A percentile compares a stretch with the other conserved stretches of the same genome.
Conservation (phyloP, 2,113 vertebrate species). For the Delphinapterus leucas region DNA sequence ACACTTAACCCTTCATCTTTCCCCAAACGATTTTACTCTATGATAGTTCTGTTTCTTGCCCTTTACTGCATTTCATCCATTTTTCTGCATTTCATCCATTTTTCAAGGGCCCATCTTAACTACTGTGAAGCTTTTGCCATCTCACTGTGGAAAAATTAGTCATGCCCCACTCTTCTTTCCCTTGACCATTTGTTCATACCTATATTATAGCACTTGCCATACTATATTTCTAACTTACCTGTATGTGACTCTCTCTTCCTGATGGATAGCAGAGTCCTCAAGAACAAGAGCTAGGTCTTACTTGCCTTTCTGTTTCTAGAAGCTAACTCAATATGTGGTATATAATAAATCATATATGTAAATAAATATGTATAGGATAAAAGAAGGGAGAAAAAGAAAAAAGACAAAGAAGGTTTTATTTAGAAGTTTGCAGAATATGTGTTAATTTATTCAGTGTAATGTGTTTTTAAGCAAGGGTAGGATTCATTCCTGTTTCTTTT, state of each 20-base stretch:
- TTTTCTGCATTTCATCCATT: neutral
- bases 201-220: neutral
- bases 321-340: neutral
- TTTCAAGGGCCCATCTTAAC: neutral
- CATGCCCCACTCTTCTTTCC: neutral
- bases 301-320: neutral
- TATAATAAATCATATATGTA: neutral
- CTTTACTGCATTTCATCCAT: neutral
- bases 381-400: neutral
- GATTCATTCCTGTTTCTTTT: constrained; percentile 5
- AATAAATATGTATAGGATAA: neutral
- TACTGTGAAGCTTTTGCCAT: neutral
- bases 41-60: neutral
- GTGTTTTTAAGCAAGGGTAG: neutral
- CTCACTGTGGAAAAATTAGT: neutral
- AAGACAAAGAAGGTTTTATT: neutral
- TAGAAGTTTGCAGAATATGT: neutral
- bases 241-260: neutral
- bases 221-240: neutral
- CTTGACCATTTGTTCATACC: neutral
- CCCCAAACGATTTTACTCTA: neutral
- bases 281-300: neutral
- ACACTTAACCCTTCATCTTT: neutral
- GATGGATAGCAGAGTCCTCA: neutral
- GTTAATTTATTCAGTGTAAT: neutral